Percentiles rank a stretch among this genome's conserved stretches.
These are phyloP conservation scores for Oxyruncus cristatus DNA, from an alignment of 2,113 vertebrate genomes.

Conservation along the genomic window DNA sequence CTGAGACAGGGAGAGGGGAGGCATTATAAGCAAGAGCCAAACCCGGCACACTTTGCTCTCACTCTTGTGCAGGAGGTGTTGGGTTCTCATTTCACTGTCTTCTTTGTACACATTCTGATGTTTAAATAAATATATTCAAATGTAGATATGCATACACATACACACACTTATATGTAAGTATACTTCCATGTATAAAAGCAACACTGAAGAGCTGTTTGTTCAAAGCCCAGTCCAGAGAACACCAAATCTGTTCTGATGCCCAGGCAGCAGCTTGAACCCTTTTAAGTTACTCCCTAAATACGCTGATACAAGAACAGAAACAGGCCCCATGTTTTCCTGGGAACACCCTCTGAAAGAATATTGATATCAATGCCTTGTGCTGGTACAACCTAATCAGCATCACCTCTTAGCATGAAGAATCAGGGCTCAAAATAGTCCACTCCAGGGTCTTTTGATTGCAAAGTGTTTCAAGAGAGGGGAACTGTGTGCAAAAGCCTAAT, in stretches of 20 bases:
- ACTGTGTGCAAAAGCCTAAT: neutral
- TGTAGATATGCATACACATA: neutral
- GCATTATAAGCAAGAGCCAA: neutral
- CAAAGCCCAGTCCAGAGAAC: neutral
- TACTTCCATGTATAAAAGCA: neutral
- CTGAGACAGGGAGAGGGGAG: neutral
- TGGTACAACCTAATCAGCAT: constrained; percentile 61
- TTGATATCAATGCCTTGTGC: constrained; percentile 35
- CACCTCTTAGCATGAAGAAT: constrained; percentile 58
- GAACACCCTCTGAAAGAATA: constrained; percentile 6
- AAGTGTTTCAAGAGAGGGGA: constrained; percentile 70
- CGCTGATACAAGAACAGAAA: neutral
- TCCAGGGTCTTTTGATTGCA: constrained; percentile 72
- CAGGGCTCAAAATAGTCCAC: constrained; percentile 71
- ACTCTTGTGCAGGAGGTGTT: neutral
- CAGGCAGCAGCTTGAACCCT: neutral
- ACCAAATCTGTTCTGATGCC: neutral
- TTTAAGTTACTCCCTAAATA: neutral
- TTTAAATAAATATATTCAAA: neutral
- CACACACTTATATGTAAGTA: too few species aligned
- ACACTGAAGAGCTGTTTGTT: neutral
- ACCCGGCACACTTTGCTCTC: neutral
- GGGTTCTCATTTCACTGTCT: neutral
- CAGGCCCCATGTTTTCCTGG: neutral
- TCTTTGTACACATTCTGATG: neutral